Evolutionary conservation across 2,797 vertebrate genomes (phyloP).

Genomic region (Botia kubotai): DNA sequence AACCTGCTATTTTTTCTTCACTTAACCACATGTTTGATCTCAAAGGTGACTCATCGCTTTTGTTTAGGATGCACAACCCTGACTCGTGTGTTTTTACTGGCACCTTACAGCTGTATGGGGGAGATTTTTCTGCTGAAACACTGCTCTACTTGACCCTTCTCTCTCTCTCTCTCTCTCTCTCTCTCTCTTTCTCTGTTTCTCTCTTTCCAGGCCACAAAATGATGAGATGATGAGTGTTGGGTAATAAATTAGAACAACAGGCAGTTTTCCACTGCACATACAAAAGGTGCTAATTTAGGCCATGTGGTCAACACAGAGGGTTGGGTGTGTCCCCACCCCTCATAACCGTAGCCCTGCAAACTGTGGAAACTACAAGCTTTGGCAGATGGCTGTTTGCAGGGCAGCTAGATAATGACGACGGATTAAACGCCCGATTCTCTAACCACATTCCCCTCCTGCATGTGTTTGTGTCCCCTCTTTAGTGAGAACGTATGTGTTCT

Average conservation of each 20-base stretch:
- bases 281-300: slow-evolving; percentile 67
- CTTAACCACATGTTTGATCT: slow-evolving; percentile 49
- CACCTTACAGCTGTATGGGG: slow-evolving; percentile 54
- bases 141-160: slow-evolving; percentile 25
- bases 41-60: slow-evolving; percentile 69
- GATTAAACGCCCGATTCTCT: slow-evolving; percentile 78
- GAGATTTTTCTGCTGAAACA: slow-evolving; percentile 55
- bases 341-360: slow-evolving; percentile 60
- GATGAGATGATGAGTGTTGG: slow-evolving; percentile 67
- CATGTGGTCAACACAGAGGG: slow-evolving; percentile 66
- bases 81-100: slow-evolving; percentile 60
- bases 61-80: slow-evolving; percentile 62
- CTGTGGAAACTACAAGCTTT: slow-evolving; percentile 67
- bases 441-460: slow-evolving; percentile 71
- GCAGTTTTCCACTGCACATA: slow-evolving; percentile 61
- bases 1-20: slow-evolving; percentile 24
- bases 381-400: slow-evolving; percentile 77
- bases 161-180: slow-evolving; percentile 51
- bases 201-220: slow-evolving; percentile 57
- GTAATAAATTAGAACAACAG: slow-evolving; percentile 41
- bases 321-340: slow-evolving; percentile 65
- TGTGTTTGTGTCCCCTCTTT: slow-evolving; percentile 77
- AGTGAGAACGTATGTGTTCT: slow-evolving; percentile 74
- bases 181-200: background rate
- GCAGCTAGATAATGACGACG: slow-evolving; percentile 78